Base-by-base conservation (phyloP, 2,797 vertebrate species). In the Sparidentex hasta region DNA sequence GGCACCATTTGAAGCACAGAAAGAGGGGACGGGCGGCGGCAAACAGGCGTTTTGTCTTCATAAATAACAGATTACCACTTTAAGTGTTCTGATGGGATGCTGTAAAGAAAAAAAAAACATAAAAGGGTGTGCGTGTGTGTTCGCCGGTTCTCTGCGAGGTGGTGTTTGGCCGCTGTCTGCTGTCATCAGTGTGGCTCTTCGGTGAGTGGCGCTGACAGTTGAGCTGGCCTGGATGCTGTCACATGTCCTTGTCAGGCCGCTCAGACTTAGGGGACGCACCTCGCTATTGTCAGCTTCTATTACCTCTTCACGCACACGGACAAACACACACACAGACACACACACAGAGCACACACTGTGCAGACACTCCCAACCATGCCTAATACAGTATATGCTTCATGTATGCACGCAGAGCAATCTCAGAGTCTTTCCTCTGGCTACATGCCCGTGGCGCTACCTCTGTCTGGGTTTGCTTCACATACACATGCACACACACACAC, bases 251-350 rank as follows among this genome's bases (percentile, higher is more conserved):
- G 90, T 91, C 93, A 88, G 90, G 84, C 86, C 92, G 76, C 65
- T 90, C 88, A 59, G 76, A 88, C 90, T 89, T 73, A 62, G 73
- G 78, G 83, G 84, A 90, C 80, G 79, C 86, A 92, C 90, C 90
- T 92, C 88, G n/a, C 86, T 58, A 88, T 91, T 93, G 93, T 94
- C 92, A 92, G 81, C 84, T 93, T 92, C 85, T 88, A 90, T 94
- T 90, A 92, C 84, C 78, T 87, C 86, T 77, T 54, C 65, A 54
- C 52, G 80, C 23, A 44, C 69, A 66, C 66, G 41, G 67, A 64
- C 62, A 61, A 41, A 69, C 56, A 64, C 76, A 70, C 77, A 50
- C 50, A 72, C 27, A 27, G 3, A 27, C 27, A 27, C 27, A 27
- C 27, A 27, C 27, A 27, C n/a, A n/a, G n/a, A n/a, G n/a, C n/a